Conservation (phyloP, 2,113 vertebrate genomes). For the Lophotis ruficrista region DNA sequence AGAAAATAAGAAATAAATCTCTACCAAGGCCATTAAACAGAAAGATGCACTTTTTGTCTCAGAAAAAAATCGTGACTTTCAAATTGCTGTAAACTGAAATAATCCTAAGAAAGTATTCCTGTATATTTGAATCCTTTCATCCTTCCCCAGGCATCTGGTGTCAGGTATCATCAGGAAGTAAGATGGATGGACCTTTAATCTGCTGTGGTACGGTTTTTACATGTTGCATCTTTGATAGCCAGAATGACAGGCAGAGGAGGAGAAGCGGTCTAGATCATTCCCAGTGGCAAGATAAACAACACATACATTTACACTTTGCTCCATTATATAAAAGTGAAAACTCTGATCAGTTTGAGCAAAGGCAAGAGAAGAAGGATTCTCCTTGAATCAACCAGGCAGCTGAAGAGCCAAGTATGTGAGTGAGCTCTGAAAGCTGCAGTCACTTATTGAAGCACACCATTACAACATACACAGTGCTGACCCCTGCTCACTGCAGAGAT, state of each 20-base stretch:
- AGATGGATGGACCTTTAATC: not conserved
- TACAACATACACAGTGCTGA: not conserved
- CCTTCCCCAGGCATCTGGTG: not conserved
- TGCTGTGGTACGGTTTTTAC: not conserved
- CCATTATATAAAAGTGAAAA: not conserved
- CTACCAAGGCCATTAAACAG: not conserved
- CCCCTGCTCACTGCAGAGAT: not conserved
- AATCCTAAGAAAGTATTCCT: not conserved
- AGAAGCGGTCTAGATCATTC: not conserved
- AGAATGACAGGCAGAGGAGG: not conserved
- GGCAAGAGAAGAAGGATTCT: not conserved
- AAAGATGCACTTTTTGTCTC: not conserved
- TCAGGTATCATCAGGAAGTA: not conserved
- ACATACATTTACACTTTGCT: accelerated
- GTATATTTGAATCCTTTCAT: not conserved
- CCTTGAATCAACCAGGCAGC: not conserved
- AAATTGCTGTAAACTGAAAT: not conserved
- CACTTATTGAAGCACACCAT: not conserved
- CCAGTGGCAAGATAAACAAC: not conserved
- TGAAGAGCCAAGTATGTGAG: not conserved
- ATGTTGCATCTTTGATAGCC: not conserved
- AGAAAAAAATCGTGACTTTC: not conserved
- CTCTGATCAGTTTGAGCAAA: not conserved
- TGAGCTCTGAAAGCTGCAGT: not conserved
- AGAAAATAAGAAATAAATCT: not conserved